Base-by-base conservation (phyloP, 1,140 invertebrate genomes). In the Anagrus nilaparvatae region DNA sequence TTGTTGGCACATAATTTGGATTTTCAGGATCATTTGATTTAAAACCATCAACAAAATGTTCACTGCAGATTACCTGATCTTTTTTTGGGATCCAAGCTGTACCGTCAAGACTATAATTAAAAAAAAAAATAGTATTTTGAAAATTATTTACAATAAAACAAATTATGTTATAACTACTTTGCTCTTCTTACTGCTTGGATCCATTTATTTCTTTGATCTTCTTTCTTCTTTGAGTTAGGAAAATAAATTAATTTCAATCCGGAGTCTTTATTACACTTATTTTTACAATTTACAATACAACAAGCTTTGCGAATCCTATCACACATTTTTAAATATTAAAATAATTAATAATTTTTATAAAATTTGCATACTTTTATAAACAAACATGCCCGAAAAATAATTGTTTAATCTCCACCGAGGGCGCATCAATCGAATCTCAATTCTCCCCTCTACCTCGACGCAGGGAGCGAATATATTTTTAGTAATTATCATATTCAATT, bases 1-100 rank as follows among this genome's bases (percentile, higher is more conserved):
- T 40, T 40, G 30, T 43, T 39, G 46, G 46, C 5, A 35, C 14
- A 27, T 44, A 44, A 24, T 23, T 28, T 23, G 40, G 34, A 28
- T 27, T 38, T 4, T 21, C 14, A 17, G 6, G 5, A 43, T 28
- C 18, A 20, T 39, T 36, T 20, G 46, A 47, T 30, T 47, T 43
- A 18, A 14, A 10, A 35, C 18, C 24, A 13, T 24, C 37, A 32
- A 47, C 27, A 39, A 48, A 48, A 40, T 48, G 43, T 25, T 31
- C 39, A 45, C 47, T 45, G 34, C 47, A 48, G 7, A 48, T 37
- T 1, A 16, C 21, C 10, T 21, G 20, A 13, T 10, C 9, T 19
- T 10, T 4, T 27, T 40, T 48, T 23, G 39, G 43, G 33, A 4
- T 20, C 36, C 41, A 47, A 10, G 21, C 17, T 10, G 30, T 24